Conservation (phyloP, 2,113 vertebrate species). For the Stegostoma tigrinum region DNA sequence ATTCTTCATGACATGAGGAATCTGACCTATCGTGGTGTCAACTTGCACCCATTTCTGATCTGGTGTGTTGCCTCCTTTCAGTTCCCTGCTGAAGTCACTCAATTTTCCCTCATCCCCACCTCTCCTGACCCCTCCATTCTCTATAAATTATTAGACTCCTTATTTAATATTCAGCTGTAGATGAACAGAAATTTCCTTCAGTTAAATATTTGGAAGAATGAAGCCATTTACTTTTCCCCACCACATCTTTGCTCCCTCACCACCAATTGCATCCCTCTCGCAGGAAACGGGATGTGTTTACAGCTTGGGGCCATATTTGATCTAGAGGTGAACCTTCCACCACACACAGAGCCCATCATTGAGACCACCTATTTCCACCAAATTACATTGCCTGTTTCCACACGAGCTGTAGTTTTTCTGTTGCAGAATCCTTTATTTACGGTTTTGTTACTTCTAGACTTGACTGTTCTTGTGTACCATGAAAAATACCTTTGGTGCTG, state of each 20-base stretch:
- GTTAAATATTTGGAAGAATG: not conserved
- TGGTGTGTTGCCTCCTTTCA: not conserved
- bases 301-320: not conserved
- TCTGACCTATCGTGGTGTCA: not conserved
- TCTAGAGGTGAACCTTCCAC: not conserved
- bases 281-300: not conserved
- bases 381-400: not conserved
- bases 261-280: not conserved
- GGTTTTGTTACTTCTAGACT: not conserved
- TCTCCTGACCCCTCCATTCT: not conserved
- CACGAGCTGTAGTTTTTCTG: not conserved
- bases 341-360: not conserved
- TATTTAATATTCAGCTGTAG: not conserved
- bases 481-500: not conserved
- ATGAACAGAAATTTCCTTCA: not conserved
- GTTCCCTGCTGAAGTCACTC: not conserved
- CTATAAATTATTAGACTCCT: not conserved
- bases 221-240: not conserved
- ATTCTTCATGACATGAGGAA: not conserved
- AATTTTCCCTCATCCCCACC: not conserved
- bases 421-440: not conserved
- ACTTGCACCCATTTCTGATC: not conserved
- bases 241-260: not conserved
- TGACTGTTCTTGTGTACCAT: not conserved
- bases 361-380: not conserved